Conservation (phyloP, 2,113 vertebrate genomes). For the Pithys albifrons region DNA sequence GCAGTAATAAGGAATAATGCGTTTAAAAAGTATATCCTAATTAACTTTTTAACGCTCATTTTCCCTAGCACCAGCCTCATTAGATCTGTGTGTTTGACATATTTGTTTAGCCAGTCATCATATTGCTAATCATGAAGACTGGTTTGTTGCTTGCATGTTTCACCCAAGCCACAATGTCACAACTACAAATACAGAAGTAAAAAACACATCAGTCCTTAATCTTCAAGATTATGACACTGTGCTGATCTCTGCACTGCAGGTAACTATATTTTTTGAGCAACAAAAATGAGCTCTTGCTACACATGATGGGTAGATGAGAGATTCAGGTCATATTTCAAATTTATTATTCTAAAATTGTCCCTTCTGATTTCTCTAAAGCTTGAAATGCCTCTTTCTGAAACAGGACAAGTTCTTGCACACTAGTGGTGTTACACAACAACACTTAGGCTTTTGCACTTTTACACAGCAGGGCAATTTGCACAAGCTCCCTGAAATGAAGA, state of each 20-base stretch:
- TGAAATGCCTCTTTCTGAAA: not conserved
- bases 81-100: not conserved
- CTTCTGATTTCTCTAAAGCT: not conserved
- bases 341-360: not conserved
- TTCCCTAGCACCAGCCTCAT: constrained; percentile 14
- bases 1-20: not conserved
- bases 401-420: not conserved
- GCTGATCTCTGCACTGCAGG: constrained; percentile 3
- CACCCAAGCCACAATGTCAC: constrained; percentile 1
- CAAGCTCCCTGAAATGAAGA: not conserved
- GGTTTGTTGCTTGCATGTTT: constrained; percentile 60
- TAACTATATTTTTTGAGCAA: not conserved
- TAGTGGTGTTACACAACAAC: not conserved
- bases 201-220: constrained; percentile 10
- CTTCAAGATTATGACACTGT: not conserved
- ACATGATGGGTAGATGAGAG: not conserved
- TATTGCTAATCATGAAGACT: constrained; percentile 18
- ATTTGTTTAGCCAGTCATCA: constrained; percentile 44
- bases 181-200: constrained; percentile 2
- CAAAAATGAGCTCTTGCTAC: not conserved
- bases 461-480: not conserved
- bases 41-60: constrained; percentile 40
- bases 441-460: not conserved
- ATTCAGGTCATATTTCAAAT: constrained; percentile 18
- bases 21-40: not conserved